phyloP scores from a whole-genome alignment of 1,140 invertebrate species.

The Neuroterus valhalla region DNA sequence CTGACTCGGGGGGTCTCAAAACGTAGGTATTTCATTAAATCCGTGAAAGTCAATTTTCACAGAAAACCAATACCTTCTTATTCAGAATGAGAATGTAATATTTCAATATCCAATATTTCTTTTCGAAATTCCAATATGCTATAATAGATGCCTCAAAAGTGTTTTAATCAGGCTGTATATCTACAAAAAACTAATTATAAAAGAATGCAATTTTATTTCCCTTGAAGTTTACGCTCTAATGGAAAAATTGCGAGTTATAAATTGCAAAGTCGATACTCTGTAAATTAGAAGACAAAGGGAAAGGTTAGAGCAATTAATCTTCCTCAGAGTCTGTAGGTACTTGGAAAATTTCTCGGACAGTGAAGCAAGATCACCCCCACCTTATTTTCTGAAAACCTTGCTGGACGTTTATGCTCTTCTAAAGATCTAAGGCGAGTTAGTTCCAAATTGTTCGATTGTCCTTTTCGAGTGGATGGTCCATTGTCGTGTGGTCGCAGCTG shows the following conservation, averaged over 20 bases:
- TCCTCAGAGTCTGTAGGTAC: not conserved
- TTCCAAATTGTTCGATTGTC: conserved; percentile 55
- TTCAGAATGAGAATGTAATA: too few relatives aligned
- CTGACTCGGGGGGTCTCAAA: too few relatives aligned
- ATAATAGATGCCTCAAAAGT: too few relatives aligned
- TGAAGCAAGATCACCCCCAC: conserved; percentile 15
- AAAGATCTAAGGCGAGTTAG: conserved; percentile 33
- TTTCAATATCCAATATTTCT: too few relatives aligned
- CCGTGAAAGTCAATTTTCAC: too few relatives aligned
- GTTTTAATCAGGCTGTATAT: not conserved
- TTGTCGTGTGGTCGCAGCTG: conserved; percentile 49
- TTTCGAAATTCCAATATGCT: too few relatives aligned
- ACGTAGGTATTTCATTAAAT: too few relatives aligned
- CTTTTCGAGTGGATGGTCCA: conserved; percentile 47
- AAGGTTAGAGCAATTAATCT: conserved; percentile 14
- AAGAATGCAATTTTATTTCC: not conserved
- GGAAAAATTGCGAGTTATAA: not conserved
- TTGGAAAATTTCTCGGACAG: not conserved
- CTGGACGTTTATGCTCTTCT: not conserved
- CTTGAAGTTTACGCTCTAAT: not conserved
- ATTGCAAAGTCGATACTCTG: conserved; percentile 22
- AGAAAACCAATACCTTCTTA: too few relatives aligned
- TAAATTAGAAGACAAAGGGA: conserved; percentile 23
- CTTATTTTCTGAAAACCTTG: conserved; percentile 1
- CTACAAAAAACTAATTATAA: not conserved